Evolutionary conservation across 1,140 invertebrate genomes (phyloP).

Genomic region (Araneus ventricosus): DNA sequence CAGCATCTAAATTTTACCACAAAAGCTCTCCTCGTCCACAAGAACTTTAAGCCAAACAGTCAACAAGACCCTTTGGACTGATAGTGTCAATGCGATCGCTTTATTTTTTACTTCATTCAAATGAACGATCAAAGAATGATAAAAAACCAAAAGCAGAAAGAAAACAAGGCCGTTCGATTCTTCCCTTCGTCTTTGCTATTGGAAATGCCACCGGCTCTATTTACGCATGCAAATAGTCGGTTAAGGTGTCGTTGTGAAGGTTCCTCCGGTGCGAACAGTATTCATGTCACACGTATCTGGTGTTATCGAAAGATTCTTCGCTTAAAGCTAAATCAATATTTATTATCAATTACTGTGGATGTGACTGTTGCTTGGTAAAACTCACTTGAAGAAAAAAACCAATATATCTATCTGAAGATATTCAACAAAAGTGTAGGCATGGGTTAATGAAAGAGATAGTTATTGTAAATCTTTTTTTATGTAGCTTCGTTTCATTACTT

Average conservation of each 20-base stretch:
- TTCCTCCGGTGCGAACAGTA: background rate
- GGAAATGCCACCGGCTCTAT: conserved; percentile 3
- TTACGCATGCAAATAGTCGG: background rate
- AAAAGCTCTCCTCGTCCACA: too few relatives aligned
- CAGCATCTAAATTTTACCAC: too few relatives aligned
- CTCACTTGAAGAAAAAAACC: background rate
- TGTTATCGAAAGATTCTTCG: conserved; percentile 1
- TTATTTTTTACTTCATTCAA: background rate
- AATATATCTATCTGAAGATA: background rate
- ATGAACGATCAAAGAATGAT: background rate
- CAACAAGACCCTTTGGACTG: background rate
- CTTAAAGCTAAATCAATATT: conserved; percentile 18
- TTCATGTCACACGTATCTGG: conserved; percentile 12
- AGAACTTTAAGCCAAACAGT: background rate
- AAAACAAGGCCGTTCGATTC: conserved; percentile 29
- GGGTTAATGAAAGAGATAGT: conserved; percentile 28
- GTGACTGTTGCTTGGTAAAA: background rate
- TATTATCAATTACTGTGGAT: conserved; percentile 16
- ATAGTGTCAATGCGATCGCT: background rate
- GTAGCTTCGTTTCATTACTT: background rate
- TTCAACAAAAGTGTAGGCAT: background rate
- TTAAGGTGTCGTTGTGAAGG: conserved; percentile 24
- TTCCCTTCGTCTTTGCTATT: conserved; percentile 15
- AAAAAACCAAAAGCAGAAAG: background rate
- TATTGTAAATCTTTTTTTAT: background rate